Conservation (phyloP, 2,797 vertebrate genomes). For the Monodelphis domestica region DNA sequence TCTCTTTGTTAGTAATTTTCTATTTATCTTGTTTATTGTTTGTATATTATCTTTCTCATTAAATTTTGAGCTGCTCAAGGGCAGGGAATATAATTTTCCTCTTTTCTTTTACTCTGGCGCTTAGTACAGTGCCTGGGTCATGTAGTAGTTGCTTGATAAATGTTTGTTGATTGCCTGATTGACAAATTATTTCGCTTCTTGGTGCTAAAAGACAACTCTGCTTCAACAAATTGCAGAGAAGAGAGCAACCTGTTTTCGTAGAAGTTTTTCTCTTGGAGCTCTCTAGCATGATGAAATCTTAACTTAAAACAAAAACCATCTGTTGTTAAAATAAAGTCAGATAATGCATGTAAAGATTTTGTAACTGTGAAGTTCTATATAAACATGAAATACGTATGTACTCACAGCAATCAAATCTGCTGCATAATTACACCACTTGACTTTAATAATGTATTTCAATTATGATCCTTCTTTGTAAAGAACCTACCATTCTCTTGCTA, state of each 20-base stretch:
- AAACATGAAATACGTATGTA: background rate
- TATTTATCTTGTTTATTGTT: background rate
- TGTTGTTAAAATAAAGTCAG: background rate
- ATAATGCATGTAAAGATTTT: background rate
- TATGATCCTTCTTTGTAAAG: background rate
- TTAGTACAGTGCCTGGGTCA: background rate
- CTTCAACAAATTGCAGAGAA: background rate
- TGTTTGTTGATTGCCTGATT: background rate
- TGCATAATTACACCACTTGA: background rate
- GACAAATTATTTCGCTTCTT: background rate
- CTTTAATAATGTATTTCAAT: background rate
- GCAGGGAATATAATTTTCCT: background rate
- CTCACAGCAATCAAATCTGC: background rate
- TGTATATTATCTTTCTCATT: too few species aligned
- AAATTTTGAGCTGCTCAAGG: too few species aligned
- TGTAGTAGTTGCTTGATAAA: background rate
- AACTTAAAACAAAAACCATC: background rate
- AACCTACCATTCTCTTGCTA: background rate
- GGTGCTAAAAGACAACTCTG: background rate
- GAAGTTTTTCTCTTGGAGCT: background rate
- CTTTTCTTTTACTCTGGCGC: background rate
- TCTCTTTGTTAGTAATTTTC: background rate
- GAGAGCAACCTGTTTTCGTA: background rate
- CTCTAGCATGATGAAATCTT: background rate
- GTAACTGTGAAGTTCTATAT: background rate